Conservation (phyloP, 2,113 vertebrate species). For the Anser cygnoides region DNA sequence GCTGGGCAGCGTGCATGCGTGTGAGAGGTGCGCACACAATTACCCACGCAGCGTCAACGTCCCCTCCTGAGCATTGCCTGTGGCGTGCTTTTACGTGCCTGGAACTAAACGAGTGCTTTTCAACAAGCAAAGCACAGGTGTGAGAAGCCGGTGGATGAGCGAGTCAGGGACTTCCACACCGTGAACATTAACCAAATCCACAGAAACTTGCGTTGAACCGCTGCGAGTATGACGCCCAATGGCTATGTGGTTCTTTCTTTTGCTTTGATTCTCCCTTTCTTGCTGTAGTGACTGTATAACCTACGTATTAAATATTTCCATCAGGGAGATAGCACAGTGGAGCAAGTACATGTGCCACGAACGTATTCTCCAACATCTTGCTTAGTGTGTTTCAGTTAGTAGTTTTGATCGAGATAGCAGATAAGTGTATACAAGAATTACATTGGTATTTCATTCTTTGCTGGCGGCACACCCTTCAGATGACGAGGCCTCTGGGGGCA, state of each 20-base stretch:
- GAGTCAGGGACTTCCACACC: background rate
- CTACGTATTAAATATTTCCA: background rate
- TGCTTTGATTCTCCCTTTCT: background rate
- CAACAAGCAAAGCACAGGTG: background rate
- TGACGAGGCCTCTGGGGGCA: background rate
- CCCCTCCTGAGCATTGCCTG: background rate
- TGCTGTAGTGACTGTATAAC: accelerated
- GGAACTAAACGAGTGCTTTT: background rate
- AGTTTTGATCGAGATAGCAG: background rate
- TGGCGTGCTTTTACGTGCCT: background rate
- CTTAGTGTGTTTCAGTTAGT: background rate
- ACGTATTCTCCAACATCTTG: background rate
- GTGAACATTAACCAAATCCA: background rate
- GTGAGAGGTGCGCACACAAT: accelerated
- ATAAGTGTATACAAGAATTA: background rate
- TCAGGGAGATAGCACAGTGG: background rate
- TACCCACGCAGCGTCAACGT: accelerated
- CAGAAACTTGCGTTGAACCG: background rate
- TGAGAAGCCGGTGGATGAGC: background rate
- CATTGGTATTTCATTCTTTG: background rate
- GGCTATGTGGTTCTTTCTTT: background rate
- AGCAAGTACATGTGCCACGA: accelerated
- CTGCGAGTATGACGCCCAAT: background rate
- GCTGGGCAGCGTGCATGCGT: background rate
- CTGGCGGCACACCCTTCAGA: background rate